phyloP scores from a whole-genome alignment of 2,888 invertebrate genomes.

The Hofmannophila pseudospretella region DNA sequence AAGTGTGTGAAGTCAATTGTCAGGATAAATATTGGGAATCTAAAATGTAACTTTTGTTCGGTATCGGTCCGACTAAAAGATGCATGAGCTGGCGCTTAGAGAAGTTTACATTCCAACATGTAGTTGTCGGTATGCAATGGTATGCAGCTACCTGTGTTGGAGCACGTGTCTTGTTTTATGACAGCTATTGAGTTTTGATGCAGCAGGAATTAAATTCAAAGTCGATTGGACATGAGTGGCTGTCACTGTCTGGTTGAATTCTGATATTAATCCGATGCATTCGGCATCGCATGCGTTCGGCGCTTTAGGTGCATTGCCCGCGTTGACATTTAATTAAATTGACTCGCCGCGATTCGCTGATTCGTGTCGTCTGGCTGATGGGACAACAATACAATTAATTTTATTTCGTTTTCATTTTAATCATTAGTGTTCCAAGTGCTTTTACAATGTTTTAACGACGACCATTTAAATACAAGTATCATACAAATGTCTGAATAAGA shows the following conservation, averaged over 20 bases:
- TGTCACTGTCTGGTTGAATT: conserved; percentile 37
- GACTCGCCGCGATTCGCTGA: conserved; percentile 48
- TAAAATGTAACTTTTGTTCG: too few relatives aligned
- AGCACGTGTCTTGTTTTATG: conserved; percentile 20
- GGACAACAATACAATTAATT: conserved; percentile 21
- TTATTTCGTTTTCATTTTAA: conserved; percentile 16
- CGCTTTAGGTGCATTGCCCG: conserved; percentile 46
- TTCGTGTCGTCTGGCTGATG: conserved; percentile 28
- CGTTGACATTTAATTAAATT: conserved; percentile 68
- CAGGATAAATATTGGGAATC: not conserved
- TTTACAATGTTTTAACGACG: not conserved
- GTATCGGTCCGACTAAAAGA: too few relatives aligned
- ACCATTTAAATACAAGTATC: not conserved
- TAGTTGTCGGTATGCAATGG: conserved; percentile 2
- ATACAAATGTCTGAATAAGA: too few relatives aligned
- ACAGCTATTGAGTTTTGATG: conserved; percentile 15
- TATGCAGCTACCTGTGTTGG: conserved; percentile 14
- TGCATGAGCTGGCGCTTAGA: conserved; percentile 8
- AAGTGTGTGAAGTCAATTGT: conserved; percentile 3
- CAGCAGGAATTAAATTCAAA: conserved; percentile 18
- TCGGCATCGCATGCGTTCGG: conserved; percentile 29
- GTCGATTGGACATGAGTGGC: conserved; percentile 19
- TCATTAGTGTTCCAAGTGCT: not conserved
- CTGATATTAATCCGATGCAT: conserved; percentile 45
- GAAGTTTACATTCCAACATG: conserved; percentile 28